Evolutionary conservation across 1,140 invertebrate genomes (phyloP).

Genomic region (Dendroctonus ponderosae): DNA sequence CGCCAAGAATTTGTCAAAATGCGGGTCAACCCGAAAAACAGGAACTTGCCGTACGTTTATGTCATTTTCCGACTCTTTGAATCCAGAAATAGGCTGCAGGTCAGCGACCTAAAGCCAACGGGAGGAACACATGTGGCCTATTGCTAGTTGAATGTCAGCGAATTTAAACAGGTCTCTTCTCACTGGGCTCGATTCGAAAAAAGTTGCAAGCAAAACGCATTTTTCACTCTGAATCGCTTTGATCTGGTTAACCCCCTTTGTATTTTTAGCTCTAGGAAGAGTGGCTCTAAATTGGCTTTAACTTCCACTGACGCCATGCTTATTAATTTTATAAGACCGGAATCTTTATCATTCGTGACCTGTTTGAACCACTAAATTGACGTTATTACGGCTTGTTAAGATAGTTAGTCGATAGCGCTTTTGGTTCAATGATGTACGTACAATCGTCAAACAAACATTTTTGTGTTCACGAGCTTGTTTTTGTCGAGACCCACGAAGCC

Average conservation of each 20-base stretch:
- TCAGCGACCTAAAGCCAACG: conserved; percentile 7
- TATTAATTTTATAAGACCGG: conserved; percentile 26
- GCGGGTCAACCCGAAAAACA: conserved; percentile 16
- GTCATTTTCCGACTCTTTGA: conserved; percentile 23
- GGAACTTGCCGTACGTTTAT: conserved; percentile 15
- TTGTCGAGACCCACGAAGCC: neutral
- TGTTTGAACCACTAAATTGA: conserved; percentile 25
- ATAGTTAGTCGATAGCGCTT: neutral
- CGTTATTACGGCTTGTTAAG: conserved; percentile 17
- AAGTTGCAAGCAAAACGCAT: too few species aligned
- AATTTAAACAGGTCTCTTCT: too few species aligned
- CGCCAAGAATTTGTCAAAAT: conserved; percentile 30
- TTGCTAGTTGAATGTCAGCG: too few species aligned
- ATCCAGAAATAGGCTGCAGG: conserved; percentile 17
- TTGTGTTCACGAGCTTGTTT: neutral
- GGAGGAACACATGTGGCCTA: neutral
- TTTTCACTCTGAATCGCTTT: too few species aligned
- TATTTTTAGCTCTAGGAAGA: conserved; percentile 22
- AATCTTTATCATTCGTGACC: conserved; percentile 23
- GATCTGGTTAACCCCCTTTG: conserved; percentile 6
- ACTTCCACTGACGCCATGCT: conserved; percentile 27
- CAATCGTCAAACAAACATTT: neutral
- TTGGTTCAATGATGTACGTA: too few species aligned
- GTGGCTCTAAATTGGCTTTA: conserved; percentile 14
- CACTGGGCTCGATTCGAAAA: too few species aligned